Conservation (phyloP, 2,888 invertebrate species). For the Cephus sareptanus region DNA sequence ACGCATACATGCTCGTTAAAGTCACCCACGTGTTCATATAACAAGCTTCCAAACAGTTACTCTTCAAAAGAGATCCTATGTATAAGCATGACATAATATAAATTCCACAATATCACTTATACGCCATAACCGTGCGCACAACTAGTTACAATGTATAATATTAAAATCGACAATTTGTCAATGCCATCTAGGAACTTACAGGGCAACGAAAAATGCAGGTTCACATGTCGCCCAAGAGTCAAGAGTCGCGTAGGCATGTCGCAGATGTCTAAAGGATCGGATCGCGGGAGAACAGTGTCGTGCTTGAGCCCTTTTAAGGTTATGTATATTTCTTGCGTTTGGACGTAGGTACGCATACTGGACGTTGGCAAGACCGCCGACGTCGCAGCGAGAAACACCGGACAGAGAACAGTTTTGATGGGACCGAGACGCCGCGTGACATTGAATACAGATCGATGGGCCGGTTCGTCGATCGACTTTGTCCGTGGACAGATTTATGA, state of each 20-base stretch:
- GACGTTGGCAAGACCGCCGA: background rate
- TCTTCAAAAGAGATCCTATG: background rate
- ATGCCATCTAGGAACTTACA: background rate
- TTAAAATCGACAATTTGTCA: background rate
- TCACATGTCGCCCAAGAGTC: background rate
- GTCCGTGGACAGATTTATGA: constrained; percentile 2
- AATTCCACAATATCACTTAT: background rate
- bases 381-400: background rate
- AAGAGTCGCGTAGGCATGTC: background rate
- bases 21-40: background rate
- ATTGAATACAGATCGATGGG: background rate
- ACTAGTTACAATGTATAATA: background rate
- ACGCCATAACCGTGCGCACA: background rate
- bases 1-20: background rate
- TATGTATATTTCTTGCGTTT: constrained; percentile 1
- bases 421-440: background rate
- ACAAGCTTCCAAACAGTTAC: background rate
- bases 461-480: background rate
- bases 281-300: background rate
- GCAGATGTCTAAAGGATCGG: background rate
- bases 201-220: background rate
- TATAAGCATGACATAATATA: background rate
- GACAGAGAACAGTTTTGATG: background rate
- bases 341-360: background rate
- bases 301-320: constrained; percentile 2